Percentiles rank a stretch among this genome's conserved stretches.
Conservation (phyloP, 2,113 vertebrate species). For the Ceratotherium simum region DNA sequence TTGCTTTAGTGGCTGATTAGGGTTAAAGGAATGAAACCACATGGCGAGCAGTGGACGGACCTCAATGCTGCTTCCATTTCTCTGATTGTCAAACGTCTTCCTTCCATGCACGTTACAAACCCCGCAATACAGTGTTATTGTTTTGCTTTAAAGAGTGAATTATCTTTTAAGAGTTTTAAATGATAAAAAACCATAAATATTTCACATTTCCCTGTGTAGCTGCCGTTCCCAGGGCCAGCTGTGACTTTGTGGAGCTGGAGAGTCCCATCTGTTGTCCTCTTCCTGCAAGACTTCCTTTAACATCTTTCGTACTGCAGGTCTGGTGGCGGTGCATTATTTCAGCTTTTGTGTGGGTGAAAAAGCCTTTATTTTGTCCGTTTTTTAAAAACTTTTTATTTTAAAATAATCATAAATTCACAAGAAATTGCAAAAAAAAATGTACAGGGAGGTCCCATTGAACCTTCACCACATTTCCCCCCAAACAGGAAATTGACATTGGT, state of each 20-base stretch:
- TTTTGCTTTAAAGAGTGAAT: background rate
- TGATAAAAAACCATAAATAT: accelerated
- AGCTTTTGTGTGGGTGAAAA: background rate
- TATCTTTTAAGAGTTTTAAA: background rate
- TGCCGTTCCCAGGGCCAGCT: accelerated
- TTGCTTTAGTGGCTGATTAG: accelerated
- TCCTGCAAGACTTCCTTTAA: background rate
- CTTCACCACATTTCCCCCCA: background rate
- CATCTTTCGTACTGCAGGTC: too few relatives aligned
- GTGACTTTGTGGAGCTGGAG: accelerated
- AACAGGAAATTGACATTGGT: background rate
- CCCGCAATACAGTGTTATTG: accelerated
- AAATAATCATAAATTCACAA: background rate
- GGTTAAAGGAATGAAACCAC: too few relatives aligned
- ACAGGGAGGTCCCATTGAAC: background rate
- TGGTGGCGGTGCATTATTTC: background rate
- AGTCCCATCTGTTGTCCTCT: background rate
- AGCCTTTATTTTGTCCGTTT: background rate
- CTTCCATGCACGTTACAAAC: too few relatives aligned
- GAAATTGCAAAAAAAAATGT: background rate
- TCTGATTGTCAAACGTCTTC: accelerated
- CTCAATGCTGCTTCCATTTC: too few relatives aligned
- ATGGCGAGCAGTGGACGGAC: too few relatives aligned
- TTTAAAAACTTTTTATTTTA: background rate
- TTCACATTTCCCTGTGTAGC: background rate